Percentiles rank a stretch among this genome's conserved stretches.
Conservation (phyloP, 1,140 invertebrate species). For the Rhyzopertha dominica region DNA sequence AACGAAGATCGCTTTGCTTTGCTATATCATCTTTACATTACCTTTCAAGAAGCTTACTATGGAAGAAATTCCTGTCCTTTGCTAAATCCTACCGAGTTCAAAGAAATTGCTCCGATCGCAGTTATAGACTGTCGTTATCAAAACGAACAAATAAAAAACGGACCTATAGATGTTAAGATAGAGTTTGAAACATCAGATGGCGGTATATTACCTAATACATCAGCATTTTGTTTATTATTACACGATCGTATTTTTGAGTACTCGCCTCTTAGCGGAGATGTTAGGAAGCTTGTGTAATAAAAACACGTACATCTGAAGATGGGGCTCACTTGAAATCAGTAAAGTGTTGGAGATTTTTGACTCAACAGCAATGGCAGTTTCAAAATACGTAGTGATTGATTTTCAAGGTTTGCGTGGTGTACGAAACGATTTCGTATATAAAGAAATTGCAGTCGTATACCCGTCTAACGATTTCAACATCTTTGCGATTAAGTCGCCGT, state of each 20-base stretch:
- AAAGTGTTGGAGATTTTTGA: too few relatives aligned
- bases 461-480: too few relatives aligned
- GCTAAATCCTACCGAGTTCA: conserved; percentile 8
- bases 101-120: conserved; percentile 20
- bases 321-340: too few relatives aligned
- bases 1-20: conserved; percentile 18
- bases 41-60: conserved; percentile 32
- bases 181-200: conserved; percentile 26
- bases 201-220: conserved; percentile 21
- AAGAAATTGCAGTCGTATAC: too few relatives aligned
- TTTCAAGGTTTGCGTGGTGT: too few relatives aligned
- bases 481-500: too few relatives aligned
- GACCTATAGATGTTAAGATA: conserved; percentile 27
- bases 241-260: conserved; percentile 31
- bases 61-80: conserved; percentile 17
- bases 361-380: too few relatives aligned
- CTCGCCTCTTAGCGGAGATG: conserved; percentile 10
- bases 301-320: too few relatives aligned
- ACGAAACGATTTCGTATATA: too few relatives aligned
- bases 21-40: conserved; percentile 33
- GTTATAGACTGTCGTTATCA: conserved; percentile 33
- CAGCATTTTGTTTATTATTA: conserved; percentile 32
- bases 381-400: too few relatives aligned
- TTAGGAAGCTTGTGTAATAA: conserved; percentile 11
- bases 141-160: conserved; percentile 25